These are phyloP conservation scores for Sinosuthora webbiana DNA, from an alignment of 2,113 vertebrate genomes.

Conservation along the genomic window DNA sequence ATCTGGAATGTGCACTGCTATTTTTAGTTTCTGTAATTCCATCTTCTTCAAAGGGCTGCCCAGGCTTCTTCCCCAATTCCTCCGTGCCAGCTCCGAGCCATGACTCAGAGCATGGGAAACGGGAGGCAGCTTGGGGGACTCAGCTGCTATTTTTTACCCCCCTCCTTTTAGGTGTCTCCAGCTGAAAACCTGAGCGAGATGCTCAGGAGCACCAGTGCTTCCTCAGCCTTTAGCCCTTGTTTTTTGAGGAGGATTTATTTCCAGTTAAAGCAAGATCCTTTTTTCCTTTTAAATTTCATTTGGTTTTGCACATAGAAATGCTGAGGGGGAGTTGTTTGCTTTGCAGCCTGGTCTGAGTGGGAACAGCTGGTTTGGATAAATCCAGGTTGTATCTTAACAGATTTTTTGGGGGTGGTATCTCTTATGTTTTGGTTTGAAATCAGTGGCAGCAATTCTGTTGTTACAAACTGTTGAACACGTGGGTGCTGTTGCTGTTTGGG, in stretches of 20 bases:
- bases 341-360: background rate
- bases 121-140: background rate
- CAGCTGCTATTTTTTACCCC: background rate
- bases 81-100: background rate
- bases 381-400: background rate
- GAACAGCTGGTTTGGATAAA: background rate
- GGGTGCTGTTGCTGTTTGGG: background rate
- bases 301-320: background rate
- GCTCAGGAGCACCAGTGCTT: background rate
- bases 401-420: background rate
- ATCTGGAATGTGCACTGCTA: background rate
- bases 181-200: background rate
- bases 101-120: background rate
- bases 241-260: background rate
- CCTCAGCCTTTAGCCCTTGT: background rate
- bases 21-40: constrained; percentile 11
- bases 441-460: background rate
- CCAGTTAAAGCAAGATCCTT: background rate
- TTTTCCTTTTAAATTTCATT: background rate
- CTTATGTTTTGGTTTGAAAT: background rate
- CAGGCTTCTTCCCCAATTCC: background rate
- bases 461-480: background rate
- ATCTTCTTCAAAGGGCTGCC: constrained; percentile 19
- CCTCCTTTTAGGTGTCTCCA: background rate
- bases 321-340: background rate